Conservation (phyloP, 2,113 vertebrate species). For the Sula dactylatra region DNA sequence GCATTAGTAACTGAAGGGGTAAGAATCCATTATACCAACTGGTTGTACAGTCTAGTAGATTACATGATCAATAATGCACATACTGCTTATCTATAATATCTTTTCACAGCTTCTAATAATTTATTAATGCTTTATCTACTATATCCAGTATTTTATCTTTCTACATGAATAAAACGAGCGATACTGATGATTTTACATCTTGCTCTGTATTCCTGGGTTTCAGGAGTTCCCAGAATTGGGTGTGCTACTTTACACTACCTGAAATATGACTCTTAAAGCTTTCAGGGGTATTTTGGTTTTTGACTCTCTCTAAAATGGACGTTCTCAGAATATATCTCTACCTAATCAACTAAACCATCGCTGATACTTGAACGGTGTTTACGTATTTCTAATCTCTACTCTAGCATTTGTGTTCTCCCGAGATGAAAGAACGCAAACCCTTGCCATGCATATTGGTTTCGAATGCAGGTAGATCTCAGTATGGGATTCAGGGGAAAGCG, state of each 20-base stretch:
- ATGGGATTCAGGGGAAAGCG: background rate
- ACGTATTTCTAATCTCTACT: background rate
- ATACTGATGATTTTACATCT: background rate
- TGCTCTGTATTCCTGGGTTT: background rate
- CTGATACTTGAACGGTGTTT: background rate
- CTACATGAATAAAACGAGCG: background rate
- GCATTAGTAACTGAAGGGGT: background rate
- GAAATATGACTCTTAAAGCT: background rate
- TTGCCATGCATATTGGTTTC: background rate
- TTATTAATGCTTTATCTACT: conserved; percentile 37
- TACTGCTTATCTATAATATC: conserved; percentile 30
- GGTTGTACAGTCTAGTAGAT: background rate
- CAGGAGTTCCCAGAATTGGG: background rate
- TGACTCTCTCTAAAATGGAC: background rate
- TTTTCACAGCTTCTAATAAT: conserved; percentile 28
- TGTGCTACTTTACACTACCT: background rate
- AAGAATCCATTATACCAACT: background rate
- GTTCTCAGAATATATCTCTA: background rate
- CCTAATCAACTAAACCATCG: background rate
- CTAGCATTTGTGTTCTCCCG: background rate
- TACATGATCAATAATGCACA: conserved; percentile 37
- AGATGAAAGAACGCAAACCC: background rate
- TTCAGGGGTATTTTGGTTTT: background rate
- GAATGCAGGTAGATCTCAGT: background rate
- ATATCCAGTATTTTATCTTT: background rate